phyloP scores from a whole-genome alignment of 2,888 invertebrate species.

The Tiphia femorata region DNA sequence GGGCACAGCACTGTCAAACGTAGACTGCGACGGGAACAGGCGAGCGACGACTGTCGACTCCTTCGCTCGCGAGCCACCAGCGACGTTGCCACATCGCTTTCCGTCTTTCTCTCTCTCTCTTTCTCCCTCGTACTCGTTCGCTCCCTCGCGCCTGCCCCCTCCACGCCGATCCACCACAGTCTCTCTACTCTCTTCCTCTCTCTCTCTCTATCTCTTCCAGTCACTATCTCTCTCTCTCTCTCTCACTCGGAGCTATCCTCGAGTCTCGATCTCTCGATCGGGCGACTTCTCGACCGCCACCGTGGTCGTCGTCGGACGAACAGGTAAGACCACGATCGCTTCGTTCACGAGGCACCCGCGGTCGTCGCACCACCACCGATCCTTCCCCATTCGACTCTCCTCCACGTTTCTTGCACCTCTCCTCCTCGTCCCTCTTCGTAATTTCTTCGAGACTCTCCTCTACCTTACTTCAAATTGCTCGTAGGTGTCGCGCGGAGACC shows the following conservation, averaged over 20 bases:
- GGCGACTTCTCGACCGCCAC: too few relatives aligned
- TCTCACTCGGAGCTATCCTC: slow-evolving; percentile 14
- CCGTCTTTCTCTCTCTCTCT: slow-evolving; percentile 9
- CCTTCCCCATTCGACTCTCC: slow-evolving; percentile 1
- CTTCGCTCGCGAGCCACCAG: slow-evolving; percentile 42
- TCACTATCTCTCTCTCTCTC: slow-evolving; percentile 12
- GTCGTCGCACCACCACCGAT: slow-evolving; percentile 14
- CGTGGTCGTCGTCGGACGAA: too few relatives aligned
- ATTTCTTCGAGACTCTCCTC: too few relatives aligned
- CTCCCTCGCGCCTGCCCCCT: not conserved
- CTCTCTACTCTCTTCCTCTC: slow-evolving; percentile 19
- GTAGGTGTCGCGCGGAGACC: too few relatives aligned
- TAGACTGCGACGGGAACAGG: slow-evolving; percentile 19
- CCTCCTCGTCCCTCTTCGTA: too few relatives aligned
- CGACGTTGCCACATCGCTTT: slow-evolving; percentile 60
- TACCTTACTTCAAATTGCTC: too few relatives aligned
- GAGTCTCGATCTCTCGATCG: too few relatives aligned
- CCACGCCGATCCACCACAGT: not conserved
- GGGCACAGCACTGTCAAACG: too few relatives aligned
- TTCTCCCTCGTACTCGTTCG: slow-evolving; percentile 4
- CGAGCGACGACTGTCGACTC: slow-evolving; percentile 46
- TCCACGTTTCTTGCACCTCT: too few relatives aligned
- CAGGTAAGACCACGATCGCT: too few relatives aligned
- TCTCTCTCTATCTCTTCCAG: too few relatives aligned
- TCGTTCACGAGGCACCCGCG: slow-evolving; percentile 11